Conservation (phyloP, 2,113 vertebrate genomes). For the Vombatus ursinus region DNA sequence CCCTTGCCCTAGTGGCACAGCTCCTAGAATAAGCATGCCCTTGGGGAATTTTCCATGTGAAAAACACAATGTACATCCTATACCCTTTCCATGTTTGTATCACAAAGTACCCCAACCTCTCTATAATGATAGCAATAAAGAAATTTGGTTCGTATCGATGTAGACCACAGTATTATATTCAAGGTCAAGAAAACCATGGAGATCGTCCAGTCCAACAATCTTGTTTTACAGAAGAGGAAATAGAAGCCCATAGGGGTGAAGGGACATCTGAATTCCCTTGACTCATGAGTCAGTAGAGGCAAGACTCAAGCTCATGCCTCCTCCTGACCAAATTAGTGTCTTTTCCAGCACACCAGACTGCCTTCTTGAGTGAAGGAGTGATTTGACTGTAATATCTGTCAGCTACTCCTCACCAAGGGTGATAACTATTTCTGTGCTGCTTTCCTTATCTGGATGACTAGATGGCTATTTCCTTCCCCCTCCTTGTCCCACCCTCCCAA, state of each 20-base stretch:
- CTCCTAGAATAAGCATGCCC: neutral
- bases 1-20: neutral
- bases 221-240: too few species aligned
- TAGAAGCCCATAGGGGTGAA: neutral
- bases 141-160: neutral
- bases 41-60: neutral
- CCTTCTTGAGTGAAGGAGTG: neutral
- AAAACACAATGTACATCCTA: neutral
- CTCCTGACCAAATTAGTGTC: neutral
- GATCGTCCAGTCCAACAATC: neutral
- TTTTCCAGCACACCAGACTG: neutral
- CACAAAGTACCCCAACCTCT: neutral
- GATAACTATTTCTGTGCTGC: neutral
- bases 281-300: neutral
- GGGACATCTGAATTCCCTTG: neutral
- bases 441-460: neutral
- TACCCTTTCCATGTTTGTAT: neutral
- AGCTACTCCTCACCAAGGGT: neutral
- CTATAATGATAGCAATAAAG: neutral
- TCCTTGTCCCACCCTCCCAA: neutral
- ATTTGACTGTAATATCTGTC: neutral
- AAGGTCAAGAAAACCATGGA: neutral
- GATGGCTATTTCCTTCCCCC: neutral
- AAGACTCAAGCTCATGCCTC: too few species aligned
- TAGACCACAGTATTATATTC: neutral